phyloP scores from a whole-genome alignment of 2,888 invertebrate genomes.

The Heliconius sara region DNA sequence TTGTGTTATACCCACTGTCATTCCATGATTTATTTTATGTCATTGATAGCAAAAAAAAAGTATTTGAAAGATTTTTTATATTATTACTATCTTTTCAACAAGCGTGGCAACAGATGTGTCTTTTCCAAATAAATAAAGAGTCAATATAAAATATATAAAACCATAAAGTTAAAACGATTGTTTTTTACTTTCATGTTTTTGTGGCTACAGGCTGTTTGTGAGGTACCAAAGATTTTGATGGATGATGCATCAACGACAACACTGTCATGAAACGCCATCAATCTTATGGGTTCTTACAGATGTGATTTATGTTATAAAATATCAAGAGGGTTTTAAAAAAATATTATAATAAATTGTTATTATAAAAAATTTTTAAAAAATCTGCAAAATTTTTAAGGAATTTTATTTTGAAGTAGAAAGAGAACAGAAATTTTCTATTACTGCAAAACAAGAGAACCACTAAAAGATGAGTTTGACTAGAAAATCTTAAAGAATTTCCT shows the following conservation, averaged over 20 bases:
- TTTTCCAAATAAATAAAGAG: neutral
- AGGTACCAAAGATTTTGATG: constrained; percentile 26
- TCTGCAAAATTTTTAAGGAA: neutral
- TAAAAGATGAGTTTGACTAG: neutral
- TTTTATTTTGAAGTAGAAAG: neutral
- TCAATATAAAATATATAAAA: neutral
- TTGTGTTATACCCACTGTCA: neutral
- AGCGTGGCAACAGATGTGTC: neutral
- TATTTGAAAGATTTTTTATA: neutral
- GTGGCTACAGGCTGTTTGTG: constrained; percentile 17
- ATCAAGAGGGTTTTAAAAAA: constrained; percentile 16
- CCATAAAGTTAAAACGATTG: neutral
- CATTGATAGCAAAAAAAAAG: neutral
- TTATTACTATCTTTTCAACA: neutral
- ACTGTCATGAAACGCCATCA: constrained; percentile 30
- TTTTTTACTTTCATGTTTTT: neutral
- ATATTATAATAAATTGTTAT: neutral
- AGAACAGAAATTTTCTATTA: neutral
- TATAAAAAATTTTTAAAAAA: neutral
- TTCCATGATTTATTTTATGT: neutral
- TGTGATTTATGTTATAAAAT: constrained; percentile 30
- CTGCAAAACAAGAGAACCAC: neutral
- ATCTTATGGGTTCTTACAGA: constrained; percentile 29
- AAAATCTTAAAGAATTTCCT: neutral
- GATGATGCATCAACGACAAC: constrained; percentile 31